Evolutionary conservation across 2,113 vertebrate genomes (phyloP), one percentile per base, ranked within the genome.

Genomic region (Chamaetylas fuelleborni): DNA sequence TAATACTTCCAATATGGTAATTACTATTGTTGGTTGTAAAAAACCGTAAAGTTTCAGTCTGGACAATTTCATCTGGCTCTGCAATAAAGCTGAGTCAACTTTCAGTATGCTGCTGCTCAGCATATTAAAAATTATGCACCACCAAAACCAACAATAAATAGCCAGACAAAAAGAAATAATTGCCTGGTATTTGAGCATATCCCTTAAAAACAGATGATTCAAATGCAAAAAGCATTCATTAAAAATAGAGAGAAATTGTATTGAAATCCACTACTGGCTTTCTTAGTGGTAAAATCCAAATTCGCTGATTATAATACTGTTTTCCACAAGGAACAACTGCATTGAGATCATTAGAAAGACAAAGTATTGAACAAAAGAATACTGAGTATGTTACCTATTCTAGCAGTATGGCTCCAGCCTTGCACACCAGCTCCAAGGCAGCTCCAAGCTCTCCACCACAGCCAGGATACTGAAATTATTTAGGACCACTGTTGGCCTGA

Each of bases 1-100:
- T 94, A 90, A 94, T 86, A 89, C 56, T 94, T 96, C 77, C 84
- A 96, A 58, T 95, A 93, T 86, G 91, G 29, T 93, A 86, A 86
- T 94, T 88, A 64, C 48, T 66, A 64, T 73, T 78, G 40, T 73
- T 93, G 28, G 24, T 81, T 90, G 78, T 31, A 74, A 85, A 93
- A 88, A 67, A 36, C 14, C 13, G 10, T n/a, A 17, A 94, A 83
- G 18, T 76, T 95, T 79, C 61, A 66, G 45, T 28, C 69, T 67
- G 71, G n/a, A 56, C 60, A 88, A 54, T 92, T 94, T 86, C 11
- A 84, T 71, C 26, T 83, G 72, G 20, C 36, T 61, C 74, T 93
- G 69, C 45, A 40, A 64, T 73, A 82, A 86, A 66, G 42, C 54
- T 92, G 40, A 67, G 36, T 79, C 61, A 54, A 77, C 95, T 86